Evolutionary conservation across 2,113 vertebrate species (phyloP).

Genomic region (Varanus salvator): DNA sequence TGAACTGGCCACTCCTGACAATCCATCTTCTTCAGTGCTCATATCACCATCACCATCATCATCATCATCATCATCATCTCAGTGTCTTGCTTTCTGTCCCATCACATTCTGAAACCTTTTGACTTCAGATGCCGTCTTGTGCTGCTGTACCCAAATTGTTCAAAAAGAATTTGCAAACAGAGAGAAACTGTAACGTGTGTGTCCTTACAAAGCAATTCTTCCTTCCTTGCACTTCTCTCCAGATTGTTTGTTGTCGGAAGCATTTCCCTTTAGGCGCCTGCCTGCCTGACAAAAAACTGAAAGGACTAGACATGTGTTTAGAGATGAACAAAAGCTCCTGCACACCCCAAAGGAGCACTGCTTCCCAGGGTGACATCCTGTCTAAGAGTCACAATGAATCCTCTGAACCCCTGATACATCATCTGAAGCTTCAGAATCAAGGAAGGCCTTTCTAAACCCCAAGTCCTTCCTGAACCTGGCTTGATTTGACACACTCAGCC

Average conservation of each 20-base stretch:
- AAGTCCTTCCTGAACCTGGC: slow-evolving; percentile 18
- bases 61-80: neutral
- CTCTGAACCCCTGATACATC: neutral
- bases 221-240: neutral
- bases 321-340: slow-evolving; percentile 49
- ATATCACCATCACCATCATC: neutral
- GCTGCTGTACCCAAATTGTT: neutral
- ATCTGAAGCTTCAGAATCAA: slow-evolving; percentile 36
- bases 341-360: slow-evolving; percentile 34
- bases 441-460: slow-evolving; percentile 23
- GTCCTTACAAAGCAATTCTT: neutral
- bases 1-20: neutral
- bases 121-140: neutral
- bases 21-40: neutral
- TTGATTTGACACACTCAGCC: slow-evolving; percentile 20
- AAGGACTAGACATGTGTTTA: slow-evolving; percentile 41
- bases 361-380: slow-evolving; percentile 30
- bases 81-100: slow-evolving; percentile 5
- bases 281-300: slow-evolving; percentile 57
- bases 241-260: slow-evolving; percentile 29
- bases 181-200: slow-evolving; percentile 19
- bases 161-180: slow-evolving; percentile 22
- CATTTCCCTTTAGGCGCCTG: slow-evolving; percentile 55
- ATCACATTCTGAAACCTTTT: neutral
- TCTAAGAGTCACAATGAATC: slow-evolving; percentile 37